phyloP scores from a whole-genome alignment of 2,888 invertebrate genomes.

The Clostera curtula region DNA sequence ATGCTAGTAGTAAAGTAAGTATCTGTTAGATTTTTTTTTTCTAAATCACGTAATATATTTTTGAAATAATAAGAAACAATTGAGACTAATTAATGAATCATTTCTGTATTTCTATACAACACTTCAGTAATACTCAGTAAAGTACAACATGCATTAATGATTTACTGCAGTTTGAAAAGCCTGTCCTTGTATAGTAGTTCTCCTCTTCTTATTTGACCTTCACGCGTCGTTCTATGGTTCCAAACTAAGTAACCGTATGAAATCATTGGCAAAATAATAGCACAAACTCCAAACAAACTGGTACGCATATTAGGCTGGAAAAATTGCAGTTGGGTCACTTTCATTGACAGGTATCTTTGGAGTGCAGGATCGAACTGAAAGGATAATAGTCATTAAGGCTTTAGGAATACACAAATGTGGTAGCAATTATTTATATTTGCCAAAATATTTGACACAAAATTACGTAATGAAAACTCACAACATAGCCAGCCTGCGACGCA shows the following conservation, averaged over 20 bases:
- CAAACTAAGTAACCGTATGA: constrained; percentile 70
- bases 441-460: constrained; percentile 34
- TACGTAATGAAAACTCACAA: constrained; percentile 79
- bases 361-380: constrained; percentile 89
- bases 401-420: neutral
- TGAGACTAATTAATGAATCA: constrained; percentile 11
- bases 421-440: neutral
- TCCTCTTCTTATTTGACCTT: constrained; percentile 78
- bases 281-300: constrained; percentile 62
- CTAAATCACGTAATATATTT: no score
- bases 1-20: no score
- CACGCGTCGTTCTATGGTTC: constrained; percentile 66
- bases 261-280: constrained; percentile 73
- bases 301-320: constrained; percentile 79
- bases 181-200: constrained; percentile 85
- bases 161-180: constrained; percentile 77
- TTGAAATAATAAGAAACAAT: neutral
- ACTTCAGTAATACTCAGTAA: constrained; percentile 9
- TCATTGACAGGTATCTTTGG: constrained; percentile 83
- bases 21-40: no score
- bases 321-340: constrained; percentile 76
- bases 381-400: constrained; percentile 7
- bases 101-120: constrained; percentile 21
- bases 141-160: constrained; percentile 5
- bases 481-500: constrained; percentile 79